These are phyloP conservation scores for Drosophila leontia DNA, from an alignment of 1,140 invertebrate genomes.

Conservation along the genomic window DNA sequence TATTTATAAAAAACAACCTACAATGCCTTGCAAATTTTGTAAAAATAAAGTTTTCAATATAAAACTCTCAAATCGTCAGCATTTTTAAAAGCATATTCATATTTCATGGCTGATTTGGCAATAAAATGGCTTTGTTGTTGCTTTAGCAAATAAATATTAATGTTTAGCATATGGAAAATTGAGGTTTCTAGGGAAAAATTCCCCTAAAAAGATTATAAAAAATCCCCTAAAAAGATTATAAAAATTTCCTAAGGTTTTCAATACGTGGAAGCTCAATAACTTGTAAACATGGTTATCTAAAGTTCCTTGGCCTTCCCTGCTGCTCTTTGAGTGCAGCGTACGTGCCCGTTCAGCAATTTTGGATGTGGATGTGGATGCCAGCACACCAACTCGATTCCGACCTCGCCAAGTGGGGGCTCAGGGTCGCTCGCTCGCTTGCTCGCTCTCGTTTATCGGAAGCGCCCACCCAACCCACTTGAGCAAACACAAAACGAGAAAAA, in stretches of 20 bases:
- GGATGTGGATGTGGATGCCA: conserved; percentile 45
- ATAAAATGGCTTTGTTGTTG: conserved; percentile 4
- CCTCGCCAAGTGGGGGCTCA: conserved; percentile 44
- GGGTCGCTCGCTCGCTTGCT: conserved; percentile 10
- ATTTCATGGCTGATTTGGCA: conserved; percentile 20
- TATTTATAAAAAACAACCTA: background rate
- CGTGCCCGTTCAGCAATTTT: conserved; percentile 21
- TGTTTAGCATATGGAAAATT: conserved; percentile 2
- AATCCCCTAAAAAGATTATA: too few species aligned
- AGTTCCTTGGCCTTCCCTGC: too few species aligned
- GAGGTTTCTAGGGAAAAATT: background rate
- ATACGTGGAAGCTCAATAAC: background rate
- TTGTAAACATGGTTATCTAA: conserved; percentile 13
- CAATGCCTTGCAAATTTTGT: background rate
- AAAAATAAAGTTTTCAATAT: background rate
- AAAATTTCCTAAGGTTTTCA: background rate
- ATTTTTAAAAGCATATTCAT: conserved; percentile 8
- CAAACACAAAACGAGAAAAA: conserved; percentile 55
- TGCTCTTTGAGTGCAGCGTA: conserved; percentile 33
- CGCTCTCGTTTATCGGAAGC: conserved; percentile 38
- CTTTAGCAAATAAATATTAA: background rate
- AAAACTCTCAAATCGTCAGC: background rate
- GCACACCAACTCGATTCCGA: conserved; percentile 48
- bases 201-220: background rate
- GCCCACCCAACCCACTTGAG: conserved; percentile 57